Evolutionary conservation across 2,888 invertebrate species (phyloP).

Genomic region (Chrysolina haemoptera): DNA sequence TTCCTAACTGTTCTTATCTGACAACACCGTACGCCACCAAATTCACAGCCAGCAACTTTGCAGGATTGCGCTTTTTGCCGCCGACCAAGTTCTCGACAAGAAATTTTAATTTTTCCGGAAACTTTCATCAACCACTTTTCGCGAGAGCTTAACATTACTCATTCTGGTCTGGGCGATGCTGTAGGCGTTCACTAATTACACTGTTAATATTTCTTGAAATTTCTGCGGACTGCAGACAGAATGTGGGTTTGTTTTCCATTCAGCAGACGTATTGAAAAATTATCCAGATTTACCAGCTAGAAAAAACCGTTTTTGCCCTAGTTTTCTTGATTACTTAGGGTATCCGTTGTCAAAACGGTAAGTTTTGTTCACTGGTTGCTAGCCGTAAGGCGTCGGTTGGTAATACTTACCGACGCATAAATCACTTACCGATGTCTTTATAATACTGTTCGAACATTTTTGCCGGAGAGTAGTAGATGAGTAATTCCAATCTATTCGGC

Average conservation of each 20-base stretch:
- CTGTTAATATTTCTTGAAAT: constrained; percentile 44
- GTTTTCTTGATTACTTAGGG: too few relatives aligned
- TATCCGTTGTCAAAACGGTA: too few relatives aligned
- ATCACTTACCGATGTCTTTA: too few relatives aligned
- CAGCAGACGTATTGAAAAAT: not conserved
- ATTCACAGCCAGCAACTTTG: constrained; percentile 66
- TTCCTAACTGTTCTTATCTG: not conserved
- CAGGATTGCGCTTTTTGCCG: constrained; percentile 63
- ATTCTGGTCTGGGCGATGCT: constrained; percentile 37
- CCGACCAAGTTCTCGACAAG: constrained; percentile 54
- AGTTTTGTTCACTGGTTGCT: too few relatives aligned
- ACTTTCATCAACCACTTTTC: constrained; percentile 58
- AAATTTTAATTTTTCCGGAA: constrained; percentile 62
- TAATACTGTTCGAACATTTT: too few relatives aligned
- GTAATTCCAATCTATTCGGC: too few relatives aligned
- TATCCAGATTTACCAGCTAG: not conserved
- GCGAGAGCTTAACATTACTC: constrained; percentile 47
- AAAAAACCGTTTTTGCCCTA: too few relatives aligned
- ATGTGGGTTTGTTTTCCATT: not conserved
- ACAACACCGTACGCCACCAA: constrained; percentile 43
- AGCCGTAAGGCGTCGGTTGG: too few relatives aligned
- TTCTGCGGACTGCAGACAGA: constrained; percentile 22
- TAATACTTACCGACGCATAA: too few relatives aligned
- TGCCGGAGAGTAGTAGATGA: too few relatives aligned
- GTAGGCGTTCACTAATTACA: constrained; percentile 46